Evolutionary conservation across 2,113 vertebrate genomes (phyloP).

Genomic region (Crotalus viridis): DNA sequence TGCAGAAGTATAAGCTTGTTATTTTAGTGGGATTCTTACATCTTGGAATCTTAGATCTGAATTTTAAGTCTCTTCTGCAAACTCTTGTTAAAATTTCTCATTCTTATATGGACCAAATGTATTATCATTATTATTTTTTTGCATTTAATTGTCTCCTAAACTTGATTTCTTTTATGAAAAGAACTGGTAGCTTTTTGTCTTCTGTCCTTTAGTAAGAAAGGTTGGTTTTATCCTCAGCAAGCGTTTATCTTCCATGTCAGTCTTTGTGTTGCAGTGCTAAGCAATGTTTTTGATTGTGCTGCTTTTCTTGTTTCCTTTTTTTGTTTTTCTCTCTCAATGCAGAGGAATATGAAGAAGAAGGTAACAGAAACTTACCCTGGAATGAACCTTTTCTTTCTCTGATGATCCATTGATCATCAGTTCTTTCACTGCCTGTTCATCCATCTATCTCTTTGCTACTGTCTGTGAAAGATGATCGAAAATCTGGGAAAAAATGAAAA

Average conservation of each 20-base stretch:
- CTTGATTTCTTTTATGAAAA: neutral
- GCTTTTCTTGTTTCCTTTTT: slow-evolving; percentile 31
- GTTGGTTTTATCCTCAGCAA: neutral
- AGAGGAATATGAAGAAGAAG: slow-evolving; percentile 88
- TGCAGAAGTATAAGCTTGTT: too few relatives aligned
- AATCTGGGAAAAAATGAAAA: slow-evolving; percentile 14
- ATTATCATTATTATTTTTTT: neutral
- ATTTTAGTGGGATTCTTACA: neutral
- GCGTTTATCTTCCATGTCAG: neutral
- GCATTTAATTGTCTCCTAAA: neutral
- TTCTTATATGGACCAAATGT: neutral
- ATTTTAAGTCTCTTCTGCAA: neutral
- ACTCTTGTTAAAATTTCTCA: neutral
- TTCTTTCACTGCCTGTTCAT: slow-evolving; percentile 51
- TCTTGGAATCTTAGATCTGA: neutral
- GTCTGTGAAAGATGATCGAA: slow-evolving; percentile 50
- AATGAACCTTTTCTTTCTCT: slow-evolving; percentile 47
- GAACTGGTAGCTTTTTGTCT: neutral
- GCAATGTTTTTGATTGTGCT: slow-evolving; percentile 46
- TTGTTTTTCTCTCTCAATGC: slow-evolving; percentile 56
- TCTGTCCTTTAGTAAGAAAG: neutral
- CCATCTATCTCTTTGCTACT: slow-evolving; percentile 57
- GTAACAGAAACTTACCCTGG: slow-evolving; percentile 73
- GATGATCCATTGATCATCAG: slow-evolving; percentile 15
- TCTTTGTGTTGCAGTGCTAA: slow-evolving; percentile 2